Evolutionary conservation across 1,140 invertebrate species (phyloP).

Genomic region (Camponotus floridanus): DNA sequence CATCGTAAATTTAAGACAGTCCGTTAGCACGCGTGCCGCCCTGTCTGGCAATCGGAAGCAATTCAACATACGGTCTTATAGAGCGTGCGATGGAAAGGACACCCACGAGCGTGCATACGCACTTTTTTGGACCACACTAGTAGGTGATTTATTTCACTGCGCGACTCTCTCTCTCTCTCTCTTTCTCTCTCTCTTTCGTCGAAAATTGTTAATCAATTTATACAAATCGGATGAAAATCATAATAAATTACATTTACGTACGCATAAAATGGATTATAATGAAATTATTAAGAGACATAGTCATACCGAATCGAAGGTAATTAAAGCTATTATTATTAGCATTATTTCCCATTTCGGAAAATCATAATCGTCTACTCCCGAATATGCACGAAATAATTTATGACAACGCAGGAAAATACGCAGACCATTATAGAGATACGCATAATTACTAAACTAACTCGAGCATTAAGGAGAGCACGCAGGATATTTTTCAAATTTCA

Average conservation of each 20-base stretch:
- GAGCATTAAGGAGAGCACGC: background rate
- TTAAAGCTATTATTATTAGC: background rate
- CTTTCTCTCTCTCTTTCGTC: background rate
- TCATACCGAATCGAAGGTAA: background rate
- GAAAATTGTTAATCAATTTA: background rate
- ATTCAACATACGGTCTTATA: conserved; percentile 70
- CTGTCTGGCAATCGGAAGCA: conserved; percentile 71
- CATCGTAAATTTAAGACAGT: conserved; percentile 65
- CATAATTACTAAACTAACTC: conserved; percentile 19
- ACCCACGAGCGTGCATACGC: conserved; percentile 35
- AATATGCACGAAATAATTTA: conserved; percentile 24
- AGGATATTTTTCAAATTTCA: conserved; percentile 46
- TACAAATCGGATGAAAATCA: background rate
- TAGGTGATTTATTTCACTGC: background rate
- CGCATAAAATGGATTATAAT: background rate
- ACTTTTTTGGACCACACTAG: conserved; percentile 45
- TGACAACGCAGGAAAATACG: background rate
- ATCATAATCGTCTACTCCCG: background rate
- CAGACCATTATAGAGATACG: background rate
- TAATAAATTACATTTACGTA: background rate
- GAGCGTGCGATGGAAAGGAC: conserved; percentile 21
- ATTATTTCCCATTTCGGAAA: background rate
- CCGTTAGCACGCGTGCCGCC: conserved; percentile 67
- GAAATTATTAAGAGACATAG: background rate
- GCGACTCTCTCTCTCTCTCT: background rate